phyloP scores from a whole-genome alignment of 1,140 invertebrate genomes.

The Pogonognathellus flavescens region DNA sequence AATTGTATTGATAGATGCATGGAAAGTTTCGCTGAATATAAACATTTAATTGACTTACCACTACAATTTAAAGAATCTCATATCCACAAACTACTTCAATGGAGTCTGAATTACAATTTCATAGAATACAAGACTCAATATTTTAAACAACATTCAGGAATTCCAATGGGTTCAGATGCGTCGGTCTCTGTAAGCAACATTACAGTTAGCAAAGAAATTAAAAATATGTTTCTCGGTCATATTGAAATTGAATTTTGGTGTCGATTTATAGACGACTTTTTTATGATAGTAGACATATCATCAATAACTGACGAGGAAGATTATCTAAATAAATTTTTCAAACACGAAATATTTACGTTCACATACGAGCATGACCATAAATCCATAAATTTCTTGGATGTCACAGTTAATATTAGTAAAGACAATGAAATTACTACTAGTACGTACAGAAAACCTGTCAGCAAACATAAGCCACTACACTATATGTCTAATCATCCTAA shows the following conservation, averaged over 20 bases:
- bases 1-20: neutral
- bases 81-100: neutral
- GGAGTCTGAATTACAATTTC: neutral
- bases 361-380: neutral
- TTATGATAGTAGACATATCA: neutral
- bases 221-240: neutral
- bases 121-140: neutral
- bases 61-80: neutral
- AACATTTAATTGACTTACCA: neutral
- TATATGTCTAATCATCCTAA: neutral
- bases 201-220: neutral
- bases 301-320: neutral
- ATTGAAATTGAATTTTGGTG: neutral
- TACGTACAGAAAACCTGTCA: neutral
- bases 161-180: neutral
- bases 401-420: neutral
- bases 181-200: neutral
- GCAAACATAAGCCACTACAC: neutral
- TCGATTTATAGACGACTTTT: neutral
- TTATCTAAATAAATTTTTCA: neutral
- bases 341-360: neutral
- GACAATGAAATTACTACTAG: neutral
- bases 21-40: neutral
- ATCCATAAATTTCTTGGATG: neutral
- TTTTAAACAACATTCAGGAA: neutral